Percentiles rank a stretch among this genome's conserved stretches.
phyloP scores from a whole-genome alignment of 2,888 invertebrate genomes.

The Tinea semifulvella region DNA sequence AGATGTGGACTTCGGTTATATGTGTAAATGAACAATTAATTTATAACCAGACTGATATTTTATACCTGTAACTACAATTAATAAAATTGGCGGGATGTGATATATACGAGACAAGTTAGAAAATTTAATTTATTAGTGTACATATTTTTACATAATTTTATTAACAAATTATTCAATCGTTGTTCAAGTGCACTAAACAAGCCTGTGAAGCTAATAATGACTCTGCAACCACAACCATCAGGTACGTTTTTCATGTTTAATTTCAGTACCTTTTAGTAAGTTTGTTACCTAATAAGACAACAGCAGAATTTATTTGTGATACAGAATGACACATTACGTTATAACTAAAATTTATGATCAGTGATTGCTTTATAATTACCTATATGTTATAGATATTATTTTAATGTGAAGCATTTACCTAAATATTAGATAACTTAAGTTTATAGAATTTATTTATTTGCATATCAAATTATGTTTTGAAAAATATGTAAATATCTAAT shows the following conservation, averaged over 20 bases:
- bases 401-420: slow-evolving; percentile 1
- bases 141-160: neutral
- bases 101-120: neutral
- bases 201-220: slow-evolving; percentile 5
- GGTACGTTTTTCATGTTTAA: too few relatives aligned
- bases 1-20: too few relatives aligned
- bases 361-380: too few relatives aligned
- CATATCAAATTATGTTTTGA: slow-evolving; percentile 5
- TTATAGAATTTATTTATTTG: slow-evolving; percentile 10
- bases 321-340: too few relatives aligned
- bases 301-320: too few relatives aligned
- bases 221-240: neutral
- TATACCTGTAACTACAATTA: neutral
- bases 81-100: slow-evolving; percentile 7
- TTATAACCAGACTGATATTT: slow-evolving; percentile 3
- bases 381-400: too few relatives aligned
- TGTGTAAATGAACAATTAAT: too few relatives aligned
- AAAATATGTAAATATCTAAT: neutral
- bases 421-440: neutral
- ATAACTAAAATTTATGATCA: too few relatives aligned
- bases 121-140: slow-evolving; percentile 3
- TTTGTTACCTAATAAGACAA: too few relatives aligned
- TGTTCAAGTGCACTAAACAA: slow-evolving; percentile 4
- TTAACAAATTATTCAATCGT: neutral
- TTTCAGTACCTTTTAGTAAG: too few relatives aligned